Evolutionary conservation across 2,888 invertebrate genomes (phyloP).

Genomic region (Philhelius pedissequus): DNA sequence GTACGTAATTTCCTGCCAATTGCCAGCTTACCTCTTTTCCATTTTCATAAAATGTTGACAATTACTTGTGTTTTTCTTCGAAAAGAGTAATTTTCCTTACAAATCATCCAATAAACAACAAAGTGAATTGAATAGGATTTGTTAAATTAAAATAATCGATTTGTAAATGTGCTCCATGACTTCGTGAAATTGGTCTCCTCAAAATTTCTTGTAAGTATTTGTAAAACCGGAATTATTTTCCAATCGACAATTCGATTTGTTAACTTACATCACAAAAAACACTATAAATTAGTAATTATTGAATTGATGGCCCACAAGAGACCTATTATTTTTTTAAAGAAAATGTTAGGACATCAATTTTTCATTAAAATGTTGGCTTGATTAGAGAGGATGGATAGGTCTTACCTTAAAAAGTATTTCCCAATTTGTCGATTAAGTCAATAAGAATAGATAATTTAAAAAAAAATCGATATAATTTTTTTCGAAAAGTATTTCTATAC

Average conservation of each 20-base stretch:
- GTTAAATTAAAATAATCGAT: background rate
- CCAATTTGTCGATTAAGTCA: background rate
- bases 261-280: slow-evolving; percentile 1
- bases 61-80: background rate
- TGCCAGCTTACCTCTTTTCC: background rate
- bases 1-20: background rate
- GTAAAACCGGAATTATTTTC: background rate
- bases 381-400: background rate
- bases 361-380: background rate
- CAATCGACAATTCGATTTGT: background rate
- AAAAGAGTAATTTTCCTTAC: background rate
- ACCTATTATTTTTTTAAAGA: too few relatives aligned
- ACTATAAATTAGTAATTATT: background rate
- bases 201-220: background rate
- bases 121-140: background rate
- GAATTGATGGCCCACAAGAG: background rate
- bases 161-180: background rate
- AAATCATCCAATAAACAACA: background rate
- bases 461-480: background rate
- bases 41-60: background rate
- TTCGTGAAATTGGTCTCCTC: background rate
- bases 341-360: background rate
- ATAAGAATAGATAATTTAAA: background rate
- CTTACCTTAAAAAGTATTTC: background rate
- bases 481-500: too few relatives aligned